Conservation (phyloP, 2,113 vertebrate species). For the Anolis carolinensis region DNA sequence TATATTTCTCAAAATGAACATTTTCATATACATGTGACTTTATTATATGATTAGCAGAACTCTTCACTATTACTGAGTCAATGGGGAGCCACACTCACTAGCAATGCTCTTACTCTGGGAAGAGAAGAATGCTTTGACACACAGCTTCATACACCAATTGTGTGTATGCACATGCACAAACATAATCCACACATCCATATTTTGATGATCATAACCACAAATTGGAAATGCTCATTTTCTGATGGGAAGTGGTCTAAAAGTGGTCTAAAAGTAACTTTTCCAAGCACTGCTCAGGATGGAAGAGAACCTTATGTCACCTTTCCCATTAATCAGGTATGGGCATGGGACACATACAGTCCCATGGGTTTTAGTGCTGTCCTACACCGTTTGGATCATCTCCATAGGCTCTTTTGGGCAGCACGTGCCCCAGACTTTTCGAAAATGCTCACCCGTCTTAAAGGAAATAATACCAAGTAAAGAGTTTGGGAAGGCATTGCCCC, state of each 20-base stretch:
- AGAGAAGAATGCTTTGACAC: not conserved
- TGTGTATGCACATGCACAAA: not conserved
- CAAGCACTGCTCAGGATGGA: not conserved
- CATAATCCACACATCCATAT: too few relatives aligned
- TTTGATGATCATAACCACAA: not conserved
- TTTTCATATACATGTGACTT: too few relatives aligned
- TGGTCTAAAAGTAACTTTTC: not conserved
- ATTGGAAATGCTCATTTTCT: too few relatives aligned
- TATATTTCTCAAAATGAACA: too few relatives aligned
- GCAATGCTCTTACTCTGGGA: not conserved
- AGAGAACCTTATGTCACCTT: not conserved
- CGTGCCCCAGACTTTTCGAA: not conserved
- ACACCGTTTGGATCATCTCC: too few relatives aligned
- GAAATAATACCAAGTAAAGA: not conserved
- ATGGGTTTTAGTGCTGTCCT: too few relatives aligned
- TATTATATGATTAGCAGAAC: not conserved
- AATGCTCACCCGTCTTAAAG: not conserved
- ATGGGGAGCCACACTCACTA: not conserved
- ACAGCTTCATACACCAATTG: not conserved
- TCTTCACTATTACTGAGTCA: not conserved
- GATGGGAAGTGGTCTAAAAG: too few relatives aligned
- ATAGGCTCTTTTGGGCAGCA: too few relatives aligned
- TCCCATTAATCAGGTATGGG: too few relatives aligned
- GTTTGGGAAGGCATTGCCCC: conserved; percentile 3
- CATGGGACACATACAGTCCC: too few relatives aligned